These are phyloP conservation scores for Coregonus ussuriensis DNA, from an alignment of 2,797 vertebrate genomes.

Conservation along the genomic window DNA sequence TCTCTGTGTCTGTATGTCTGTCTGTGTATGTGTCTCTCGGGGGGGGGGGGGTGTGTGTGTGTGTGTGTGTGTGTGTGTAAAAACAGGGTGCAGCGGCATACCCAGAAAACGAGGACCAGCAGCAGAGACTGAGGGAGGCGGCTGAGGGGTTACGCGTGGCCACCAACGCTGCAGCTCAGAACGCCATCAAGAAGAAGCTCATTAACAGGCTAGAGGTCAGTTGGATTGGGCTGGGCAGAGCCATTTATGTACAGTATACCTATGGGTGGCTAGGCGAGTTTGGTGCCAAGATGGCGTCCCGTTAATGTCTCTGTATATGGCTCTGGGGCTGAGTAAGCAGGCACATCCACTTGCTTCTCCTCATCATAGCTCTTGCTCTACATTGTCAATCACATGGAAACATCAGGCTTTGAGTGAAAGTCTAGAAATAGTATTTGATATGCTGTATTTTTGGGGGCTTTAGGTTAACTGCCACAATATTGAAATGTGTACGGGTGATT, in stretches of 20 bases:
- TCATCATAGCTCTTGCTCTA: slow-evolving; percentile 14
- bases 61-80: slow-evolving; percentile 21
- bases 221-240: neutral
- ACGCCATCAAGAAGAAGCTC: slow-evolving; percentile 98
- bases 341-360: slow-evolving; percentile 29
- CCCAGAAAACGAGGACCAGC: slow-evolving; percentile 97
- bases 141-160: slow-evolving; percentile 95
- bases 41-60: slow-evolving; percentile 12
- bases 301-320: too few species aligned
- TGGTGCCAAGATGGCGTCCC: too few species aligned
- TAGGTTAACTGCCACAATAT: neutral
- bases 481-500: neutral
- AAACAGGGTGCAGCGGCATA: slow-evolving; percentile 94
- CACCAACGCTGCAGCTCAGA: slow-evolving; percentile 97
- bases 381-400: neutral
- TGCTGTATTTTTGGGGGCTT: too few species aligned
- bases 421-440: too few species aligned
- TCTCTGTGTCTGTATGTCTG: neutral
- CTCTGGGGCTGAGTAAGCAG: slow-evolving; percentile 11
- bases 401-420: neutral
- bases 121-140: slow-evolving; percentile 93
- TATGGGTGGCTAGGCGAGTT: too few species aligned
- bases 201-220: slow-evolving; percentile 94
- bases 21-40: neutral
- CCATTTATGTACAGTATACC: neutral